Evolutionary conservation across 2,888 invertebrate species (phyloP).

Genomic region (Epirrita christyi): DNA sequence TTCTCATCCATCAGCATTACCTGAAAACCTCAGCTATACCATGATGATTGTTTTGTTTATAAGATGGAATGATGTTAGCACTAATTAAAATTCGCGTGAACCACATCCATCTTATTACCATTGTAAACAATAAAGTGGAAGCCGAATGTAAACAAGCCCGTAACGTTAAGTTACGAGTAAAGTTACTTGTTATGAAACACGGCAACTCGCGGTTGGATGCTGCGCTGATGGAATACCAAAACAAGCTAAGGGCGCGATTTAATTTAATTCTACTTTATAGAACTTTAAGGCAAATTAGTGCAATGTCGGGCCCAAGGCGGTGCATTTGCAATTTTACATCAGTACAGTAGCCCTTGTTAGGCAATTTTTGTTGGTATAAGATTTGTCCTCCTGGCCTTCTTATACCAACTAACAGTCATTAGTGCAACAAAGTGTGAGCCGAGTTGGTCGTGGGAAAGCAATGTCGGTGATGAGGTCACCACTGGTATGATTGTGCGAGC

Average conservation of each 20-base stretch:
- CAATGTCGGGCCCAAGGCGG: too few species aligned
- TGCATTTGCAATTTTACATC: too few species aligned
- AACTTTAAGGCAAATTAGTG: neutral
- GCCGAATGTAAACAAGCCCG: conserved; percentile 7
- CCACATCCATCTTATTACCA: conserved; percentile 13
- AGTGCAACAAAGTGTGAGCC: too few species aligned
- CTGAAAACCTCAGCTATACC: neutral
- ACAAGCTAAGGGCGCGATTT: neutral
- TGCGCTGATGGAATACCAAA: neutral
- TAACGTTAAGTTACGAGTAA: conserved; percentile 3
- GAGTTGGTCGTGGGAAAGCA: too few species aligned
- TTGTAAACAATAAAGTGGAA: conserved; percentile 2
- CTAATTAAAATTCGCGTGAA: conserved; percentile 12
- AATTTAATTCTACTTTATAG: neutral
- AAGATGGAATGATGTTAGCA: conserved; percentile 13
- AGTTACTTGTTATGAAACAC: conserved; percentile 9
- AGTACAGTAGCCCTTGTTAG: too few species aligned
- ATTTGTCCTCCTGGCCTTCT: too few species aligned
- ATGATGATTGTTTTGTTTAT: neutral
- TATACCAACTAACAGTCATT: too few species aligned
- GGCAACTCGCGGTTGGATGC: neutral
- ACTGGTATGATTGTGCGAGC: too few species aligned
- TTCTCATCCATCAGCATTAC: neutral
- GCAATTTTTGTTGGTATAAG: too few species aligned
- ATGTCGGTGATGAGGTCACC: too few species aligned